Base-by-base conservation (phyloP, 2,113 vertebrate genomes). In the Piprites chloris region DNA sequence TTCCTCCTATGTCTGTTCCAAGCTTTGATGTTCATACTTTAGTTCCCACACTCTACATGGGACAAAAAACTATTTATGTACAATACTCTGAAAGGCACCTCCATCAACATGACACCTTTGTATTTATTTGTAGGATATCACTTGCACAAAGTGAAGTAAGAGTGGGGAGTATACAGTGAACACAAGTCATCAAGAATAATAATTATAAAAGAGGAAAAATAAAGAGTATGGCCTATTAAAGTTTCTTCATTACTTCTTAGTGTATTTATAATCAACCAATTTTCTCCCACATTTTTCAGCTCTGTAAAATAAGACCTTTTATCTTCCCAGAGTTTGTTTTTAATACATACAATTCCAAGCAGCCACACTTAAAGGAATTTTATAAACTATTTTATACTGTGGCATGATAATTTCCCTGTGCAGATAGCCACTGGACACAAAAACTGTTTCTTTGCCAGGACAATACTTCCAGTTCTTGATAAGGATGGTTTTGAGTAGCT, bases 211-310 rank as follows among this genome's bases (percentile, higher is more conserved):
- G 66, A 62, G 46, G 85, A 89, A 96, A 96, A 96, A 93, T 33
- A 89, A 95, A 86, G 93, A 87, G 92, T 93, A 80, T 92, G 80
- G 93, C 76, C 95, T 93, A 97, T 93, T 81, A 59, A 93, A 96
- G 82, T 97, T 98, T 97, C 97, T 97, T 97, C 72, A 37, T 74
- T 67, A 91, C 72, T 96, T 96, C 94, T 79, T 96, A 96, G 93
- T 96, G 77, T 97, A 98, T 97, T 96, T 90, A 92, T 81, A 95
- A 92, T 79, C 95, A 97, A 92, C 86, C 85, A 90, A 97, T 94
- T 98, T 98, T 96, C 97, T 97, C 80, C 98, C 87, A 97, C 95
- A 82, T 98, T 98, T 97, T 96, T 96, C 92, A 97, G 92, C 97
- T 98, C 96, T 98, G 96, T 97, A 97, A 93, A 98, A 97, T 85